phyloP scores from a whole-genome alignment of 1,140 invertebrate species.

The Zophobas atratus region DNA sequence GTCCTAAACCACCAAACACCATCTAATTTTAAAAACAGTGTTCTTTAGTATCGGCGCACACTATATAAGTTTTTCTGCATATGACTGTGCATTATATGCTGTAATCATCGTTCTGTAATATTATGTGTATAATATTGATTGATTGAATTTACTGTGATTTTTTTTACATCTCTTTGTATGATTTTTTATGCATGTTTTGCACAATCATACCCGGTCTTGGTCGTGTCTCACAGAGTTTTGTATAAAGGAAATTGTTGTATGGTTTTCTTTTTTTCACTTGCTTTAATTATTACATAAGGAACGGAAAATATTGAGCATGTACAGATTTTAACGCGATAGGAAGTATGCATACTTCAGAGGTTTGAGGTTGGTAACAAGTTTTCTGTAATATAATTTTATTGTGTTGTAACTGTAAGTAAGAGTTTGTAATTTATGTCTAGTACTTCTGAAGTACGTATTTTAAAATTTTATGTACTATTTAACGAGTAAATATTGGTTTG shows the following conservation, averaged over 20 bases:
- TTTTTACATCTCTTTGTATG: constrained; percentile 49
- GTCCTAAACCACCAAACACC: constrained; percentile 50
- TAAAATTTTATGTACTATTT: constrained; percentile 22
- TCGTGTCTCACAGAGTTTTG: constrained; percentile 16
- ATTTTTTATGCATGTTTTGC: constrained; percentile 47
- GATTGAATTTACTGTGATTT: constrained; percentile 58
- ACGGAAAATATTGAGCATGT: constrained; percentile 17
- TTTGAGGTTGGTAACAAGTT: constrained; percentile 36
- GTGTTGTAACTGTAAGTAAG: constrained; percentile 43
- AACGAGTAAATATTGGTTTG: constrained; percentile 25
- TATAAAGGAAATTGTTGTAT: constrained; percentile 12
- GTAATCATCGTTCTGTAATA: constrained; percentile 39
- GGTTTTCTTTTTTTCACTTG: constrained; percentile 23
- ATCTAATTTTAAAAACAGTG: constrained; percentile 41
- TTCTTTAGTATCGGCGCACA: constrained; percentile 39
- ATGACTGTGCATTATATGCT: constrained; percentile 46
- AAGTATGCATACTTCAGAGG: constrained; percentile 27
- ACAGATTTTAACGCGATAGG: constrained; percentile 26
- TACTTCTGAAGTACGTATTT: constrained; percentile 46
- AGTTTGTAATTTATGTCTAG: constrained; percentile 48
- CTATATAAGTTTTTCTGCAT: constrained; percentile 22
- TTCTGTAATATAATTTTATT: constrained; percentile 46
- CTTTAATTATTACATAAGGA: constrained; percentile 8
- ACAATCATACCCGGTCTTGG: constrained; percentile 30
- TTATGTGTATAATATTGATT: constrained; percentile 44